A percentile compares a stretch with the other conserved stretches of the same genome.
These are phyloP conservation scores for Nasonia vitripennis DNA, from an alignment of 1,140 invertebrate genomes.

Conservation along the genomic window DNA sequence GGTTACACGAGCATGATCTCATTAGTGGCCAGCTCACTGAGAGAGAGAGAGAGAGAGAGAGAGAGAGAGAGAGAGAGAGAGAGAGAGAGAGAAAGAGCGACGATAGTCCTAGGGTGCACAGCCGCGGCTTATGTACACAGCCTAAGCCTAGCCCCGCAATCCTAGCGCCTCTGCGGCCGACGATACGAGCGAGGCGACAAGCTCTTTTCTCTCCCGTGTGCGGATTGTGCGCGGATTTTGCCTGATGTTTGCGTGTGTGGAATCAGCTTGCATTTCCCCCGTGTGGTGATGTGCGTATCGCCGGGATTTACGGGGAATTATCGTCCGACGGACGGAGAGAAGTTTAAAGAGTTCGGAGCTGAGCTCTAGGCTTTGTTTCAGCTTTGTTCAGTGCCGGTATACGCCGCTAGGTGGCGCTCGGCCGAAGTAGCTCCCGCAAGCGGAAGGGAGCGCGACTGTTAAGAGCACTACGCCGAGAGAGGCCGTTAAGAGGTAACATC, in stretches of 20 bases:
- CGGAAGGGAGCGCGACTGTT: not conserved
- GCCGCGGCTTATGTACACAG: constrained; percentile 62
- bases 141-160: constrained; percentile 60
- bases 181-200: constrained; percentile 22
- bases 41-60: not conserved
- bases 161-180: constrained; percentile 43
- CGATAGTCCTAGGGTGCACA: constrained; percentile 60
- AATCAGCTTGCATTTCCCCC: constrained; percentile 38
- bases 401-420: too few relatives aligned
- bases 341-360: too few relatives aligned
- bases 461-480: too few relatives aligned
- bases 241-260: not conserved
- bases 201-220: too few relatives aligned
- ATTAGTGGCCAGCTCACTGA: constrained; percentile 62
- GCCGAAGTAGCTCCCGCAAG: not conserved
- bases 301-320: not conserved
- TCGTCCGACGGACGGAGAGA: not conserved
- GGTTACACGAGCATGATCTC: constrained; percentile 70
- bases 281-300: too few relatives aligned
- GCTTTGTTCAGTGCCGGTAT: too few relatives aligned
- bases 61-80: not conserved
- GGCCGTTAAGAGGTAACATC: not conserved
- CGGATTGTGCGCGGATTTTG: too few relatives aligned
- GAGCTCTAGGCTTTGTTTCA: too few relatives aligned
- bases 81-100: not conserved